phyloP scores from a whole-genome alignment of 2,888 invertebrate species.

The Sphaerophoria rueppellii region DNA sequence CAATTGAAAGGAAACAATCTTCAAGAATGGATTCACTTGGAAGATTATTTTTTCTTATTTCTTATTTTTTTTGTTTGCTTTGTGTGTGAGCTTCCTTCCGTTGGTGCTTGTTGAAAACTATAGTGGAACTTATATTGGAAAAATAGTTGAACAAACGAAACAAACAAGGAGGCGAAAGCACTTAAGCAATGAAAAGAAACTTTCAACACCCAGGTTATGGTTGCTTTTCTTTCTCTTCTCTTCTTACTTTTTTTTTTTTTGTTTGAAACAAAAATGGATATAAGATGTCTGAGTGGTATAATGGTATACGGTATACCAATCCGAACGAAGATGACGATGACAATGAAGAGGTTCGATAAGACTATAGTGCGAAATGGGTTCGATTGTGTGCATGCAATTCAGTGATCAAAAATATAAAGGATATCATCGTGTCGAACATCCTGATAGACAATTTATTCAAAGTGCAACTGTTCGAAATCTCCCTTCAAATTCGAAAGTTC shows the following conservation, averaged over 20 bases:
- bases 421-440: conserved; percentile 61
- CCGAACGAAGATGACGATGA: not conserved
- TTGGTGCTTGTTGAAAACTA: no score
- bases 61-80: not conserved
- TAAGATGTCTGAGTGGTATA: conserved; percentile 9
- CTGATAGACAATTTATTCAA: conserved; percentile 46
- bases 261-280: conserved; percentile 1
- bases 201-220: conserved; percentile 55
- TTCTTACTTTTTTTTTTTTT: conserved; percentile 1
- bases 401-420: conserved; percentile 67
- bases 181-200: conserved; percentile 47
- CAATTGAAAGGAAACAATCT: conserved; percentile 71
- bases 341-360: no score
- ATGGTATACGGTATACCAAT: not conserved
- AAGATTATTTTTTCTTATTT: conserved; percentile 21
- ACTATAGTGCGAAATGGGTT: conserved; percentile 5
- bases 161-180: conserved; percentile 28
- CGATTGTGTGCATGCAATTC: conserved; percentile 55
- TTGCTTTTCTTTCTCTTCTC: not conserved
- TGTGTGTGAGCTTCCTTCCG: not conserved
- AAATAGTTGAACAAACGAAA: conserved; percentile 29
- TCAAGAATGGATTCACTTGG: conserved; percentile 67
- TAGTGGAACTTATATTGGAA: conserved; percentile 3
- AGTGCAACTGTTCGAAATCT: conserved; percentile 36
- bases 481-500: not conserved